Conservation (phyloP, 2,797 vertebrate species). For the Tadarida brasiliensis region DNA sequence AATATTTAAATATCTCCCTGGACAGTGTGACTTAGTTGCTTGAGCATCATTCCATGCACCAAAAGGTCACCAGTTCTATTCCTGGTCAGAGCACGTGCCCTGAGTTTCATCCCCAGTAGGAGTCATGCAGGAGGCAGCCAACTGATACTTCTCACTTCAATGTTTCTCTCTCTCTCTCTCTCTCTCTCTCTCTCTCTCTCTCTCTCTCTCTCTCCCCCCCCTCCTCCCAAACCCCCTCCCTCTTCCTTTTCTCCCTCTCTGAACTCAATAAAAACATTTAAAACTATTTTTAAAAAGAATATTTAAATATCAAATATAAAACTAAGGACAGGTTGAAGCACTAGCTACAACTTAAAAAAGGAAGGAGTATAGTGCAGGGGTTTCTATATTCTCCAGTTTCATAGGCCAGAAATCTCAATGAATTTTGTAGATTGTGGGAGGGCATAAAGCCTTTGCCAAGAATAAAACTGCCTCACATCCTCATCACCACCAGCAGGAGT, state of each 20-base stretch:
- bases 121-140: not conserved
- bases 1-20: not conserved
- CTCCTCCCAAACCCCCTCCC: not conserved
- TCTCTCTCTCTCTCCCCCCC: too few relatives aligned
- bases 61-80: not conserved
- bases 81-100: not conserved
- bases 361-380: not conserved
- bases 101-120: not conserved
- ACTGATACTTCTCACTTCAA: not conserved
- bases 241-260: not conserved
- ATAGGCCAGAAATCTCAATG: not conserved
- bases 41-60: not conserved
- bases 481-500: not conserved
- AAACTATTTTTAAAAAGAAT: not conserved
- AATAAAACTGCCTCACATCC: not conserved
- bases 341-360: constrained; percentile 5
- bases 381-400: constrained; percentile 4
- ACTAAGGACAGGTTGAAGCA: not conserved
- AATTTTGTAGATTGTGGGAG: not conserved
- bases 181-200: too few relatives aligned
- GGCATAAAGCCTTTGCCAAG: not conserved
- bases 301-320: constrained; percentile 5
- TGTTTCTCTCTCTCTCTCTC: too few relatives aligned
- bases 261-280: not conserved
- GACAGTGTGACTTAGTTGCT: not conserved